Evolutionary conservation across 2,888 invertebrate genomes (phyloP).

Genomic region (Acleris laterana): DNA sequence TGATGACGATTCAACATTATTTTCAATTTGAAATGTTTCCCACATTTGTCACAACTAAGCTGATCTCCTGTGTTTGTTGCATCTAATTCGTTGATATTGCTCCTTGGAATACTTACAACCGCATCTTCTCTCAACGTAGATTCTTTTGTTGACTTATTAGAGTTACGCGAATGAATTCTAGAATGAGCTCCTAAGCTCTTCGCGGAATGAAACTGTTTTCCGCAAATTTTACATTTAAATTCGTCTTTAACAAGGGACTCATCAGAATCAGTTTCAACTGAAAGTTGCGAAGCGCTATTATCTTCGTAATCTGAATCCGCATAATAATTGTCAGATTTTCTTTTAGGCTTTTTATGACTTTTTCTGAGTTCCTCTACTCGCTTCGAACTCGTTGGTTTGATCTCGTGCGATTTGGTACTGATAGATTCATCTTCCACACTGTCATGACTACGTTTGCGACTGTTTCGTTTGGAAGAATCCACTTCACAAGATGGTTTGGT

Average conservation of each 20-base stretch:
- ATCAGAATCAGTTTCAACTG: conserved; percentile 72
- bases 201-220: conserved; percentile 54
- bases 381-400: conserved; percentile 60
- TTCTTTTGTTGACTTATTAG: conserved; percentile 38
- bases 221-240: conserved; percentile 63
- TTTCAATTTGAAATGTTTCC: conserved; percentile 74
- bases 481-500: conserved; percentile 59
- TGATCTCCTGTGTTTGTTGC: conserved; percentile 62
- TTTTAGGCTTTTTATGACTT: conserved; percentile 58
- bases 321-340: conserved; percentile 49
- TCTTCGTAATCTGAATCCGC: conserved; percentile 73
- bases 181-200: conserved; percentile 56
- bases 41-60: conserved; percentile 67
- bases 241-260: conserved; percentile 58
- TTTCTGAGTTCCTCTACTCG: conserved; percentile 66
- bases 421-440: conserved; percentile 63
- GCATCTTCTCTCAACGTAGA: conserved; percentile 30
- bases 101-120: conserved; percentile 50
- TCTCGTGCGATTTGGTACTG: conserved; percentile 63
- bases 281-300: conserved; percentile 58
- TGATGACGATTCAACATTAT: conserved; percentile 78
- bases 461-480: conserved; percentile 51
- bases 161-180: conserved; percentile 53
- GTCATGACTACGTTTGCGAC: conserved; percentile 69
- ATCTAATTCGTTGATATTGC: conserved; percentile 46